Evolutionary conservation across 2,888 invertebrate genomes (phyloP), one percentile per base, ranked within the genome.

Genomic region (Lysandra bellargus): DNA sequence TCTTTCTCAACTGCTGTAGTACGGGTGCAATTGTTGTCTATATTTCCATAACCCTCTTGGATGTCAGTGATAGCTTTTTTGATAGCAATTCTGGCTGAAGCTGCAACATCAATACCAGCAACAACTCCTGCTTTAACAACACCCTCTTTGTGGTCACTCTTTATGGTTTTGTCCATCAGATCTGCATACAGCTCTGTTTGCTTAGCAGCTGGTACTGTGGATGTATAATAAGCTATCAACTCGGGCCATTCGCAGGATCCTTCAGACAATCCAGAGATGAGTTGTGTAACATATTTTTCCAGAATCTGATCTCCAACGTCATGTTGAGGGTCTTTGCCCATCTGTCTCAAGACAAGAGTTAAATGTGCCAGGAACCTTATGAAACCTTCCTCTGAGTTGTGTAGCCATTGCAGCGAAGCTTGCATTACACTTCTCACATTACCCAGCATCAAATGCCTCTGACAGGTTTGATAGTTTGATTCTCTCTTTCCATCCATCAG

Each of bases 331-430:
- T 96, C 95, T 84, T 96, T 96, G 0, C 98, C 98, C 86, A 98
- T 96, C 84, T 97, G 96, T 74, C 98, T 95, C 82, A 99, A 95
- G 84, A 99, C 96, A 4, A 99, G 92, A 17, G 98, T 96, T 78
- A 99, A 94, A 90, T 99, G 99, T 5, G 98, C 97, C 83, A 98
- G 94, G 85, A 98, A 98, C 83, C 99, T 93, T 53, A 98, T 88
- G 83, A 97, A 96, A 84, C 95, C 88, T 74, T 92, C 92, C 72
- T 92, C 93, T 40, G 91, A 89, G 80, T 90, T 92, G 53, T 96
- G 95, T 69, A 97, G 87, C 96, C 97, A 97, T 14, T 92, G 90
- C 77, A 96, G 95, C 83, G 98, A 95, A 82, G 96, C 95, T 83
- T 96, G 96, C 91, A 98, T 95, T 79, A 99, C 93, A 76, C 96